Conservation (phyloP, 2,888 invertebrate genomes). For the Brachypalpus laphriformis region DNA sequence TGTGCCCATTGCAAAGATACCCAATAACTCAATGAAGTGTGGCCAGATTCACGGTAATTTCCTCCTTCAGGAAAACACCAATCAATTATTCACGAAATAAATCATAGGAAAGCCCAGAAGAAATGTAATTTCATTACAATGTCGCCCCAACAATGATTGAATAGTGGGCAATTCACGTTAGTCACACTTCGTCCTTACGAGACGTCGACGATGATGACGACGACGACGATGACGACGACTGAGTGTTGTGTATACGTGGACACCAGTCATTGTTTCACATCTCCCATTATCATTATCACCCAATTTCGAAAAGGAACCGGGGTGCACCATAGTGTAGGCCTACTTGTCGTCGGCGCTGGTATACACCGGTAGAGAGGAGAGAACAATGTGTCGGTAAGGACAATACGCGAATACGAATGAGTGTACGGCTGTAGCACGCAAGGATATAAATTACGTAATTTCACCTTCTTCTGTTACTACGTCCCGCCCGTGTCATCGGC, state of each 20-base stretch:
- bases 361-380: background rate
- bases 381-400: constrained; percentile 49
- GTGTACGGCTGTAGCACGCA: constrained; percentile 40
- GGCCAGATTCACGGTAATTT: constrained; percentile 43
- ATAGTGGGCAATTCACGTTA: constrained; percentile 51
- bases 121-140: constrained; percentile 63
- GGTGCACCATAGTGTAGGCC: background rate
- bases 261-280: constrained; percentile 53
- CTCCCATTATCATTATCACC: constrained; percentile 59
- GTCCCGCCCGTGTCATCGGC: background rate
- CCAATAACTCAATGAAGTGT: constrained; percentile 50
- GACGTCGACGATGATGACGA: no score
- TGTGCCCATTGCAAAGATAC: background rate
- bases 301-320: constrained; percentile 45
- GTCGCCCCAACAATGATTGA: constrained; percentile 63
- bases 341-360: background rate
- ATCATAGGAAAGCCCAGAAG: constrained; percentile 50
- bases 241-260: constrained; percentile 18
- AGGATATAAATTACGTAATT: constrained; percentile 69
- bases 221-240: background rate
- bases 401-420: constrained; percentile 69
- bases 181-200: constrained; percentile 27
- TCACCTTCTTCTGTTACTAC: constrained; percentile 27
- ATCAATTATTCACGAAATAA: constrained; percentile 66
- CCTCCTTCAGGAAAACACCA: constrained; percentile 19